Evolutionary conservation across 2,797 vertebrate species (phyloP).

Genomic region (Leontopithecus rosalia): DNA sequence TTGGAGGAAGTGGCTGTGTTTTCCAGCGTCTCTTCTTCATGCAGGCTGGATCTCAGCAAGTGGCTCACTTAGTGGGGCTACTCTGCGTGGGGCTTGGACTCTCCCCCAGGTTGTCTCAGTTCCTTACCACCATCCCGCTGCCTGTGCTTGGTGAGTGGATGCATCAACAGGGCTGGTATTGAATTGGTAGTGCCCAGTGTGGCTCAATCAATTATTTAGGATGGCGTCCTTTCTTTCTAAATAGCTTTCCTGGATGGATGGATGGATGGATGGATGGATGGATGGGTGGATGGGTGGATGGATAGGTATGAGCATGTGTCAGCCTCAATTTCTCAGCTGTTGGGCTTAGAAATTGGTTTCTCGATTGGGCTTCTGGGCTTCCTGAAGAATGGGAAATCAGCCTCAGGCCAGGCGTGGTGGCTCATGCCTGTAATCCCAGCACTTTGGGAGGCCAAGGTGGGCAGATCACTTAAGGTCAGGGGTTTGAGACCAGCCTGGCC

Average conservation of each 20-base stretch:
- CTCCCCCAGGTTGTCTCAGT: constrained; percentile 85
- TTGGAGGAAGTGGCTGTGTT: background rate
- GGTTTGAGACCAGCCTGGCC: background rate
- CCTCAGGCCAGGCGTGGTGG: background rate
- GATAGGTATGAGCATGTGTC: background rate
- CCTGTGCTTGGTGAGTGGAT: constrained; percentile 87
- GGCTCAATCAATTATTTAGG: background rate
- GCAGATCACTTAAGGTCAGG: background rate
- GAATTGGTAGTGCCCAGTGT: background rate
- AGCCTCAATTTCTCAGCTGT: background rate
- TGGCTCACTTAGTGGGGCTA: constrained; percentile 83
- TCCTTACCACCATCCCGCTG: constrained; percentile 86
- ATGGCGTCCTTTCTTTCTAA: background rate
- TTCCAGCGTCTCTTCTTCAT: background rate
- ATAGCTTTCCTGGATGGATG: background rate
- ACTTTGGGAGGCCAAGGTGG: background rate
- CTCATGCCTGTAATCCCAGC: background rate
- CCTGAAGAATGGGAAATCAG: background rate
- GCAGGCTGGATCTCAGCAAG: constrained; percentile 86
- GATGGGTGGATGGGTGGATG: background rate
- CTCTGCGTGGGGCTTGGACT: constrained; percentile 85
- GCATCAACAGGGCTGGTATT: background rate
- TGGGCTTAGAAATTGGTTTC: background rate
- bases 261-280: background rate
- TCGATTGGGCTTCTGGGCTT: background rate